Conservation (phyloP, 2,113 vertebrate species). For the Alaudala cheleensis region DNA sequence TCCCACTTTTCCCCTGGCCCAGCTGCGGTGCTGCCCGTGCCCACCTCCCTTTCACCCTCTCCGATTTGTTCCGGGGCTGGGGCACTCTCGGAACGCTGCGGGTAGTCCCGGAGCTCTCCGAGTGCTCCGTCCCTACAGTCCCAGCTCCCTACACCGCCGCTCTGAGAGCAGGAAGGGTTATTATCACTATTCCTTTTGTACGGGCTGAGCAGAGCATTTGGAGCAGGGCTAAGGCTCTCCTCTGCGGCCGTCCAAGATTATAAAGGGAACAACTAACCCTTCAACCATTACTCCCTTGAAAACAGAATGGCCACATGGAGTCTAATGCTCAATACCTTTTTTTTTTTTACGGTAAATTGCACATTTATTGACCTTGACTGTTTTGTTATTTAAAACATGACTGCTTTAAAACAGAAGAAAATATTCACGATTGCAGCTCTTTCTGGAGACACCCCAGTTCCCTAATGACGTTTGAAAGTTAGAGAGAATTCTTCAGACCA, state of each 20-base stretch:
- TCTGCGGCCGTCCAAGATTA: too few relatives aligned
- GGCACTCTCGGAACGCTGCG: background rate
- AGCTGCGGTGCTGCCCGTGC: background rate
- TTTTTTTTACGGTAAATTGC: accelerated
- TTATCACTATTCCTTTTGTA: background rate
- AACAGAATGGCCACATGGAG: accelerated
- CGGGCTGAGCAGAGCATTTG: background rate
- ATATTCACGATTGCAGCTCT: background rate
- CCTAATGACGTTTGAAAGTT: background rate
- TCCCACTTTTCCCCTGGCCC: background rate
- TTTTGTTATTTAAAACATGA: background rate
- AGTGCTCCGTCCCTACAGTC: accelerated
- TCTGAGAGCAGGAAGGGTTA: background rate
- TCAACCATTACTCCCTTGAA: background rate
- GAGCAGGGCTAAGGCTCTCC: background rate
- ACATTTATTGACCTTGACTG: background rate
- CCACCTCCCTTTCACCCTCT: background rate
- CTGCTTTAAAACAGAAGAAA: background rate
- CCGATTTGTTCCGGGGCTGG: background rate
- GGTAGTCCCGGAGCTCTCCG: background rate
- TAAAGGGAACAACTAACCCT: background rate
- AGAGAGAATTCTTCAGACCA: background rate
- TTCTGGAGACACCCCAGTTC: background rate
- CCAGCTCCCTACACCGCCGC: accelerated
- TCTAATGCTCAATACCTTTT: background rate